Conservation (phyloP, 2,888 invertebrate species). For the Drosophila nigricruria region DNA sequence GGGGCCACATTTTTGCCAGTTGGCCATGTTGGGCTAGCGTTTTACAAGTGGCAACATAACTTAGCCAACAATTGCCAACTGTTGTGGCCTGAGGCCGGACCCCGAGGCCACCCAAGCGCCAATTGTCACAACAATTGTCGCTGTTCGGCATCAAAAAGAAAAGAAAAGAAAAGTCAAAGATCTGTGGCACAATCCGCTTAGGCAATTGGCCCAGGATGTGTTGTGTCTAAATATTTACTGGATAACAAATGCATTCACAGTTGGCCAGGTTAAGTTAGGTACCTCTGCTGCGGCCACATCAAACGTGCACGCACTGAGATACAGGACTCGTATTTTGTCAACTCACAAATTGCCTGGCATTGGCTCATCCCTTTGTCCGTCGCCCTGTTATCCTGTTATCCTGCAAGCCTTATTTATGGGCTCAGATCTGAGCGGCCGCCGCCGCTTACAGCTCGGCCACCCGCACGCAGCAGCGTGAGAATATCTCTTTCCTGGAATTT, state of each 20-base stretch:
- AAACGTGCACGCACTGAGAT: constrained; percentile 24
- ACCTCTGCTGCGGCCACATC: constrained; percentile 35
- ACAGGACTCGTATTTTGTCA: constrained; percentile 67
- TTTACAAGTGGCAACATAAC: constrained; percentile 76
- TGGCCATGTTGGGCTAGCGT: constrained; percentile 70
- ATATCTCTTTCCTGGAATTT: constrained; percentile 62
- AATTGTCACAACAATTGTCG: constrained; percentile 61
- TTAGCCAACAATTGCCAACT: constrained; percentile 34
- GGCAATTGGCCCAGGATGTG: constrained; percentile 36
- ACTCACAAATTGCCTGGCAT: constrained; percentile 73
- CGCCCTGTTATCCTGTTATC: constrained; percentile 30
- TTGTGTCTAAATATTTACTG: constrained; percentile 69
- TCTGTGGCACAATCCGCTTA: constrained; percentile 59
- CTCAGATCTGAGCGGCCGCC: constrained; percentile 46
- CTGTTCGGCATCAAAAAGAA: constrained; percentile 15
- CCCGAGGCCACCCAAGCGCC: constrained; percentile 72
- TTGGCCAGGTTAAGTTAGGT: constrained; percentile 24
- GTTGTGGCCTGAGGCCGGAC: constrained; percentile 2
- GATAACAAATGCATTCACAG: constrained; percentile 35
- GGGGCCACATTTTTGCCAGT: constrained; percentile 41
- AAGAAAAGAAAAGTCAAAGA: constrained; percentile 41
- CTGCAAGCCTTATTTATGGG: constrained; percentile 71
- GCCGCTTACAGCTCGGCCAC: constrained; percentile 48
- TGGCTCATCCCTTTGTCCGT: constrained; percentile 55
- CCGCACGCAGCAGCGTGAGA: constrained; percentile 71